Conservation (phyloP, 1,140 invertebrate species). For the Platorchestia sp. region DNA sequence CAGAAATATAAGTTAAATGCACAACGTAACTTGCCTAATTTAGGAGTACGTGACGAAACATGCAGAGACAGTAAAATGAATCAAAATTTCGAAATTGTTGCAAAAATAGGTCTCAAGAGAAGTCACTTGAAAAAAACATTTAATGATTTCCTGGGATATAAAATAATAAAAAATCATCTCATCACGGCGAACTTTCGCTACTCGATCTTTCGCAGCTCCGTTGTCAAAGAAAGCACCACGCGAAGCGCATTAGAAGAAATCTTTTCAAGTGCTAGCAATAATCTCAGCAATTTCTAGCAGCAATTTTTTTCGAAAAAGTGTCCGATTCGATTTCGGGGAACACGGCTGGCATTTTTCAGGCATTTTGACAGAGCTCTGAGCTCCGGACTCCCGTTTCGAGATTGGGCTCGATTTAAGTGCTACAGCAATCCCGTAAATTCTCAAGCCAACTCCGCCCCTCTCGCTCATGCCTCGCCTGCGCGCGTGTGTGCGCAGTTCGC, state of each 20-base stretch:
- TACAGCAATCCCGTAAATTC: neutral
- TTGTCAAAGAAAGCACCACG: neutral
- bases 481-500: neutral
- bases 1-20: neutral
- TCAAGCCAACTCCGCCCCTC: neutral
- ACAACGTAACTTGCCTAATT: neutral
- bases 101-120: too few relatives aligned
- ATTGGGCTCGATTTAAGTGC: neutral
- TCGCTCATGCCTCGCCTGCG: neutral
- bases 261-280: neutral
- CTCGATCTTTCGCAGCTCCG: neutral
- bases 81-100: too few relatives aligned
- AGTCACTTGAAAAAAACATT: too few relatives aligned
- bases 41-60: neutral
- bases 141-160: too few relatives aligned
- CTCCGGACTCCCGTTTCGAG: neutral
- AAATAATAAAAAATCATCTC: too few relatives aligned
- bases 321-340: neutral
- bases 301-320: neutral
- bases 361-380: neutral
- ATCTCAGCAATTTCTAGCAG: neutral
- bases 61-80: too few relatives aligned
- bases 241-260: neutral
- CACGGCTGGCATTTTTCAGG: neutral
- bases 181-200: neutral